Conservation (phyloP, 2,797 vertebrate genomes). For the Karalla daura region DNA sequence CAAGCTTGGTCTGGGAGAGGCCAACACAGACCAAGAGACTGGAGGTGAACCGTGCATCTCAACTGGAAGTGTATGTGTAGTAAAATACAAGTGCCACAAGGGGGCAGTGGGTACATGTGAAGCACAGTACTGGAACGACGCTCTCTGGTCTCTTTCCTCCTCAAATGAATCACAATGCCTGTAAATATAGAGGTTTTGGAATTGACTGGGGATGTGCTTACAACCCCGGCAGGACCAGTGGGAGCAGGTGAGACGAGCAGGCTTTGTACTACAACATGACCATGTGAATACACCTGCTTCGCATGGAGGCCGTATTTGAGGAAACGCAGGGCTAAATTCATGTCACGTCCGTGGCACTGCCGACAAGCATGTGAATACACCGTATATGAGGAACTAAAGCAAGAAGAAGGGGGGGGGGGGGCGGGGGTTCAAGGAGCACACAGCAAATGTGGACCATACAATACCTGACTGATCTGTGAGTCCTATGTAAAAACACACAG, state of each 20-base stretch:
- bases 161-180: too few relatives aligned
- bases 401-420: too few relatives aligned
- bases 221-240: background rate
- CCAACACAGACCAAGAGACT: too few relatives aligned
- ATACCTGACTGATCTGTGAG: conserved; percentile 92
- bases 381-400: conserved; percentile 54
- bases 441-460: conserved; percentile 82
- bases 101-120: too few relatives aligned
- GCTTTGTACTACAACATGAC: background rate
- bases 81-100: too few relatives aligned
- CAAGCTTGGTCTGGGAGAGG: too few relatives aligned
- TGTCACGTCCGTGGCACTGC: conserved; percentile 37
- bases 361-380: conserved; percentile 65
- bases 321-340: background rate
- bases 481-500: conserved; percentile 93
- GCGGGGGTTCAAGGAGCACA: conserved; percentile 73
- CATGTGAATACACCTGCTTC: too few relatives aligned
- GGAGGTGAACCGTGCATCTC: too few relatives aligned
- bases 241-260: background rate
- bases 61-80: too few relatives aligned
- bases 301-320: background rate
- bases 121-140: too few relatives aligned
- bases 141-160: too few relatives aligned
- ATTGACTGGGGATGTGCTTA: background rate
- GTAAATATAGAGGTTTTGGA: too few relatives aligned